Evolutionary conservation across 2,113 vertebrate species (phyloP).

Genomic region (Ictalurus furcatus): DNA sequence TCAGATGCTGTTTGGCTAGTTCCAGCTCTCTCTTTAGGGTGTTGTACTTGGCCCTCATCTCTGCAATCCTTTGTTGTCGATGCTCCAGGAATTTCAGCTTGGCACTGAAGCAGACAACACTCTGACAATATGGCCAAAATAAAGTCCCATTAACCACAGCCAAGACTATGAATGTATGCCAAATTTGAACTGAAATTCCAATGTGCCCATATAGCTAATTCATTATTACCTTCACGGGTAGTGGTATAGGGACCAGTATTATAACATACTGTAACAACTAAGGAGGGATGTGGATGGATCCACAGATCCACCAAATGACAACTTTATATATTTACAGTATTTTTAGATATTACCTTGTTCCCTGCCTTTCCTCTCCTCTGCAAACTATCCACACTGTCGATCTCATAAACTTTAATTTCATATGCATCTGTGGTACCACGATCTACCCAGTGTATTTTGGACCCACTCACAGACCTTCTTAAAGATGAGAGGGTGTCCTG

Average conservation of each 20-base stretch:
- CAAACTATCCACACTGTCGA: slow-evolving; percentile 86
- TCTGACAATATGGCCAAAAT: slow-evolving; percentile 67
- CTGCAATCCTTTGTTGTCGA: slow-evolving; percentile 85
- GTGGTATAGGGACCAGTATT: not conserved
- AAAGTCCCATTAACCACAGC: slow-evolving; percentile 27
- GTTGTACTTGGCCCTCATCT: slow-evolving; percentile 83
- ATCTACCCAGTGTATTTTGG: slow-evolving; percentile 83
- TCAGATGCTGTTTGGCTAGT: slow-evolving; percentile 81
- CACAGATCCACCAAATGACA: slow-evolving; percentile 6
- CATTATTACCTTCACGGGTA: not conserved
- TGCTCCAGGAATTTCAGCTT: slow-evolving; percentile 89
- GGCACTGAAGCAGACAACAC: slow-evolving; percentile 82
- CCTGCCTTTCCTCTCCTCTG: slow-evolving; percentile 80
- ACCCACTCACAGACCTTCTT: slow-evolving; percentile 74
- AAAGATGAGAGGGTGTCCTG: slow-evolving; percentile 72
- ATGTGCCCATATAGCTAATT: not conserved
- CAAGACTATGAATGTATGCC: not conserved
- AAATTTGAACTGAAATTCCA: slow-evolving; percentile 13
- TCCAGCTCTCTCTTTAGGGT: slow-evolving; percentile 88
- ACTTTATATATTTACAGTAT: slow-evolving; percentile 1
- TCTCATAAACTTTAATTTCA: slow-evolving; percentile 95
- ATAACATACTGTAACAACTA: not conserved
- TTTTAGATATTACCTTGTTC: slow-evolving; percentile 76
- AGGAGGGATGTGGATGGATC: not conserved
- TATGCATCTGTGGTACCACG: slow-evolving; percentile 85